Percentiles rank a stretch among this genome's conserved stretches.
phyloP scores from a whole-genome alignment of 1,140 invertebrate species.

The Ips typographus region DNA sequence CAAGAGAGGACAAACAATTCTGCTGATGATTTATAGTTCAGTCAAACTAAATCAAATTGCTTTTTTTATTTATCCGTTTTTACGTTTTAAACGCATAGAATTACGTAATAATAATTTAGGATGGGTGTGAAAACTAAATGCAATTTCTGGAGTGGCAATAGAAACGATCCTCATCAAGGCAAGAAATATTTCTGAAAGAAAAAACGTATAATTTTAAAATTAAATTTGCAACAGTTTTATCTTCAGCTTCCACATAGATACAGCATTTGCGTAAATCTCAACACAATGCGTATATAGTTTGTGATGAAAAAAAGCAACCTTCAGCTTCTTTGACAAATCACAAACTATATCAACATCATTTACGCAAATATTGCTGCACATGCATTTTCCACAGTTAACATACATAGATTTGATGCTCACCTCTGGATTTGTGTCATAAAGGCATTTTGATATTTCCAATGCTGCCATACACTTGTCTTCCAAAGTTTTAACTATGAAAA shows the following conservation, averaged over 20 bases:
- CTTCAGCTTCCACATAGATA: too few species aligned
- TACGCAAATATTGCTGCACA: background rate
- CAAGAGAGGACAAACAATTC: too few species aligned
- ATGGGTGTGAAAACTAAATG: too few species aligned
- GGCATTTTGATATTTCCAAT: slow-evolving; percentile 40
- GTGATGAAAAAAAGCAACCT: background rate
- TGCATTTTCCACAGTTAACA: background rate
- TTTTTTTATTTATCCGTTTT: too few species aligned
- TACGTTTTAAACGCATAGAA: too few species aligned
- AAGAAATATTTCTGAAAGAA: slow-evolving; percentile 26
- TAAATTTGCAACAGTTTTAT: too few species aligned
- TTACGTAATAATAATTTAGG: too few species aligned
- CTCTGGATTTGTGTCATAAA: slow-evolving; percentile 39
- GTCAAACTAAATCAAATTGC: too few species aligned
- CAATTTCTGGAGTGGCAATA: background rate
- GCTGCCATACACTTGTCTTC: slow-evolving; percentile 40
- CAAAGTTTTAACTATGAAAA: slow-evolving; percentile 34
- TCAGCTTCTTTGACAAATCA: background rate
- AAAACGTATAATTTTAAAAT: slow-evolving; percentile 3
- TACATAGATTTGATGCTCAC: slow-evolving; percentile 9
- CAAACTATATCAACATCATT: too few species aligned
- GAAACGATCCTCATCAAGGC: slow-evolving; percentile 6
- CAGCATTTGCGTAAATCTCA: too few species aligned
- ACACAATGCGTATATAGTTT: too few species aligned
- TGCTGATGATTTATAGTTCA: too few species aligned